These are phyloP conservation scores for Heliconius cydno DNA, from an alignment of 2,888 invertebrate genomes.

Conservation along the genomic window DNA sequence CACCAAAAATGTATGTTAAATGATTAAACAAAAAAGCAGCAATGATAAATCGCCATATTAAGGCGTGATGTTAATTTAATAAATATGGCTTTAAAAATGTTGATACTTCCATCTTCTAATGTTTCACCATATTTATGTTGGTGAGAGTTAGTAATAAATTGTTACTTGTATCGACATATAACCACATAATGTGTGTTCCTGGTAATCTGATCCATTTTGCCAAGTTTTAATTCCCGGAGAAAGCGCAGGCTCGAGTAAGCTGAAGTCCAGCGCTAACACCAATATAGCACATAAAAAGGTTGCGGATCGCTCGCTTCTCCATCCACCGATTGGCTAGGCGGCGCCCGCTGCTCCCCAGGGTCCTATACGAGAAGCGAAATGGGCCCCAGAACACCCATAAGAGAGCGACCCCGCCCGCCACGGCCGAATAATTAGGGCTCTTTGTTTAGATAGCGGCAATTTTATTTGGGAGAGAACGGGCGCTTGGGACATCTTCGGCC, in stretches of 20 bases:
- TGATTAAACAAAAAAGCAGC: not conserved
- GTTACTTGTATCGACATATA: constrained; percentile 28
- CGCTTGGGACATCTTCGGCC: constrained; percentile 82
- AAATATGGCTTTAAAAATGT: not conserved
- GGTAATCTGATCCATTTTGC: constrained; percentile 79
- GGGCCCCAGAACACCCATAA: constrained; percentile 88
- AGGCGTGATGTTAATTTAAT: not conserved
- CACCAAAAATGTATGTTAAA: too few species aligned
- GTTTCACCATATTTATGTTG: not conserved
- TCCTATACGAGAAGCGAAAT: constrained; percentile 86
- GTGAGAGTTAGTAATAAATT: constrained; percentile 36
- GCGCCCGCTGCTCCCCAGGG: constrained; percentile 84
- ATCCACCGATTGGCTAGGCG: constrained; percentile 86
- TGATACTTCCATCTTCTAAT: constrained; percentile 13
- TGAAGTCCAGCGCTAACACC: constrained; percentile 72
- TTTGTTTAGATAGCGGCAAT: constrained; percentile 85
- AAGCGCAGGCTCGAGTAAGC: constrained; percentile 46
- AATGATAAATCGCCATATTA: not conserved
- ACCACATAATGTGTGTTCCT: constrained; percentile 71
- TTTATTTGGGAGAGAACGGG: constrained; percentile 84
- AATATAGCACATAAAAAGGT: constrained; percentile 83
- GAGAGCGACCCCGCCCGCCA: constrained; percentile 87
- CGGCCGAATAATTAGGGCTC: constrained; percentile 87
- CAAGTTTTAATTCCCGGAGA: constrained; percentile 75
- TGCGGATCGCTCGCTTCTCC: constrained; percentile 82